Evolutionary conservation across 2,888 invertebrate genomes (phyloP).

Genomic region (Agriotes lineatus): DNA sequence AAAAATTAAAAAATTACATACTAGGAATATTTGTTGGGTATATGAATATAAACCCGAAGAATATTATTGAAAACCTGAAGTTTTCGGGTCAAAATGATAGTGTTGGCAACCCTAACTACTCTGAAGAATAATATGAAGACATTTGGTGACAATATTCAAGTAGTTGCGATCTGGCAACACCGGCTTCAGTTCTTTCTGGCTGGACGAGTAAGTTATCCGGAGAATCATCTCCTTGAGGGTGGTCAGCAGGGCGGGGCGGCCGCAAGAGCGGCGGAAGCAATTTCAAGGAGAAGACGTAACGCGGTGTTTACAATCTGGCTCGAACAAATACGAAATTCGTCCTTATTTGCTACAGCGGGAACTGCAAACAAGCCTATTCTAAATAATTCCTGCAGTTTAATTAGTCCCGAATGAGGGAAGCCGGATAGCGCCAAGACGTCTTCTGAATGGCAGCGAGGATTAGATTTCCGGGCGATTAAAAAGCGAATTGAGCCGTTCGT

Average conservation of each 20-base stretch:
- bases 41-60: too few species aligned
- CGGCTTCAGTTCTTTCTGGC: not conserved
- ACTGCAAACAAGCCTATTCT: slow-evolving; percentile 8
- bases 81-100: too few species aligned
- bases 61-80: too few species aligned
- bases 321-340: slow-evolving; percentile 12
- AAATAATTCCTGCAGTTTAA: slow-evolving; percentile 5
- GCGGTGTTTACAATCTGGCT: slow-evolving; percentile 16
- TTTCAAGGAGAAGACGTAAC: slow-evolving; percentile 24
- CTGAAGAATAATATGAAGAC: too few species aligned
- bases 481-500: not conserved
- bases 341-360: slow-evolving; percentile 7
- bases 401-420: not conserved
- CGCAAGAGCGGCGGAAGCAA: slow-evolving; percentile 32
- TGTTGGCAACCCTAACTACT: too few species aligned
- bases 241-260: too few species aligned
- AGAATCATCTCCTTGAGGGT: slow-evolving; percentile 8
- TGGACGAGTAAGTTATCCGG: slow-evolving; percentile 17
- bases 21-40: too few species aligned
- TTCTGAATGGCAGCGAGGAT: not conserved
- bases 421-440: not conserved
- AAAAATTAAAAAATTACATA: too few species aligned
- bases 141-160: too few species aligned
- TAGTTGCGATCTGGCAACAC: too few species aligned
- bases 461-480: not conserved